phyloP scores from a whole-genome alignment of 2,113 vertebrate genomes.

The Bucco capensis region DNA sequence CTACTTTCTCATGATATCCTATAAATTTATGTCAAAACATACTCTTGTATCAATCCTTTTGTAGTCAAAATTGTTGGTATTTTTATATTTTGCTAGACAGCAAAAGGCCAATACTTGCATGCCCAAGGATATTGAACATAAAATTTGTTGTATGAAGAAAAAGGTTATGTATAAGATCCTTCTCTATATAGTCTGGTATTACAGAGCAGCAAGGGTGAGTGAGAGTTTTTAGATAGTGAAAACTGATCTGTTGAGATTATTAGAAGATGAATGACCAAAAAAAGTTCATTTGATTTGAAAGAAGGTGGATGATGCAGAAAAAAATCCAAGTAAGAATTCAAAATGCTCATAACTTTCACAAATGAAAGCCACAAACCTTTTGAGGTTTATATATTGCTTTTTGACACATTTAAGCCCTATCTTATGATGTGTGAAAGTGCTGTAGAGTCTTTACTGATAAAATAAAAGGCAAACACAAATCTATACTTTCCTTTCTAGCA shows the following conservation, averaged over 20 bases:
- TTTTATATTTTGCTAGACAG: neutral
- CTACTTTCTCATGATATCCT: neutral
- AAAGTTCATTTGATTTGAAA: neutral
- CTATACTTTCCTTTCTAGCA: conserved; percentile 22
- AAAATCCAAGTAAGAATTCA: neutral
- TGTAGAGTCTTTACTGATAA: neutral
- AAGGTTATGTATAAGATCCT: neutral
- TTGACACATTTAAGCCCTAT: conserved; percentile 13
- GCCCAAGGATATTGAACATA: neutral
- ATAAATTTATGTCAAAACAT: neutral
- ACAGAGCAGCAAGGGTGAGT: neutral
- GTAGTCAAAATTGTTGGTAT: neutral
- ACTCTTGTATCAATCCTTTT: neutral
- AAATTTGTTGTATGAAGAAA: neutral
- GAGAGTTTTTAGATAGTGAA: neutral
- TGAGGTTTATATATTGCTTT: conserved; percentile 26
- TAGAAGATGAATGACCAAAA: neutral
- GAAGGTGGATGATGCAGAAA: neutral
- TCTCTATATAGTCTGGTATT: neutral
- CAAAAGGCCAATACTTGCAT: neutral
- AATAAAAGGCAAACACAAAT: conserved; percentile 48
- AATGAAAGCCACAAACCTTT: conserved; percentile 3
- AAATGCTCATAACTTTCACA: neutral
- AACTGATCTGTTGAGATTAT: neutral
- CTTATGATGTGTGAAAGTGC: conserved; percentile 29